Base-by-base conservation (phyloP, 2,888 invertebrate genomes). In the Lumbricus terrestris region DNA sequence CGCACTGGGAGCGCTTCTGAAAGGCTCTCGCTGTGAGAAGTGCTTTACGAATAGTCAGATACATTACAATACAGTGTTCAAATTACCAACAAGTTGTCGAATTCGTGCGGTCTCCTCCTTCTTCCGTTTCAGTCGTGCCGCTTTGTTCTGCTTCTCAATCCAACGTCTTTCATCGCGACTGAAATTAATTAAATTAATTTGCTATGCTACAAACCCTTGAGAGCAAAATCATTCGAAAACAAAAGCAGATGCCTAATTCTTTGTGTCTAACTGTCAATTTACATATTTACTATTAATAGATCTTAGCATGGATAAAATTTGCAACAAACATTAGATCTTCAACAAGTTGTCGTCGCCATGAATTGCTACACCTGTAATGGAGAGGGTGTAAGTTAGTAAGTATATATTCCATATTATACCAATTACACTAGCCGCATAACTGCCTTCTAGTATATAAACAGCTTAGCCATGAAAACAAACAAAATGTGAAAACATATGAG, bases 81-180 rank as follows among this genome's bases (percentile, higher is more conserved):
- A 92, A 94, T 92, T 92, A 95, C 95, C 95, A 88, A 99, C 98
- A 90, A 99, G 95, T 88, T 96, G 96, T 29, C 99, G 96, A 93
- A 99, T 97, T 92, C 99, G 96, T 0, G 97, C 96, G 97, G 98
- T 98, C 96, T 99, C 99, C 94, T 99, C 99, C 95, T 99, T 99
- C 95, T 99, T 98, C 94, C 97, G 96, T 94, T 98, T 97, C 69
- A 97, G 97, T 88, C 99, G 96, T 16, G 97, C 98, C 2, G 96
- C 97, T 96, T 98, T 98, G 95, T 99, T 99, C 95, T 98, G 97
- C 95, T 98, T 99, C 94, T 99, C 99, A 94, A 99, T 99, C 97
- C 98, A 99, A 92, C 98, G 96, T 88, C 99, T 96, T 95, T 99
- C 99, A 93, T 99, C 99, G 3, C 99, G 96, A 95, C 95, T 95